phyloP scores from a whole-genome alignment of 2,113 vertebrate genomes.

The Alligator sinensis region DNA sequence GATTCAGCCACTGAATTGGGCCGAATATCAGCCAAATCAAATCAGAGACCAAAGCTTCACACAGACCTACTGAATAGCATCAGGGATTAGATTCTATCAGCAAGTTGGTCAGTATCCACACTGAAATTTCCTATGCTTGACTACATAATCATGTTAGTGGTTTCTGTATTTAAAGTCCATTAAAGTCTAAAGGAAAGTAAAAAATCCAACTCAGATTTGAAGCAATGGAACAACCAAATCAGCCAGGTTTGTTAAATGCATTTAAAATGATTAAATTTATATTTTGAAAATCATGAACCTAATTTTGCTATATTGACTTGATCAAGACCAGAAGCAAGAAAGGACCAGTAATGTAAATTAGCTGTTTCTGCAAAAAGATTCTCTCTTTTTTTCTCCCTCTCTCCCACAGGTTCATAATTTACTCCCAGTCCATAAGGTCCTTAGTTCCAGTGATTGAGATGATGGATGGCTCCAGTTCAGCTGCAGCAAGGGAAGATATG shows the following conservation, averaged over 20 bases:
- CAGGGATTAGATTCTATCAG: slow-evolving; percentile 32
- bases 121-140: slow-evolving; percentile 69
- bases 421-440: slow-evolving; percentile 81
- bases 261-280: slow-evolving; percentile 78
- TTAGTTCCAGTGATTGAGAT: slow-evolving; percentile 76
- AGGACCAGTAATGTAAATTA: slow-evolving; percentile 59
- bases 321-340: slow-evolving; percentile 57
- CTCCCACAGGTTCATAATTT: slow-evolving; percentile 79
- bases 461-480: slow-evolving; percentile 82
- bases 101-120: slow-evolving; percentile 64
- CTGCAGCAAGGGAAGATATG: slow-evolving; percentile 56
- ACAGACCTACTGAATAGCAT: no score
- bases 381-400: not conserved
- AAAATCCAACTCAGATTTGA: slow-evolving; percentile 71
- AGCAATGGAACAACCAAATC: slow-evolving; percentile 54
- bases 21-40: no score
- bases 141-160: slow-evolving; percentile 57
- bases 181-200: slow-evolving; percentile 68
- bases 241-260: slow-evolving; percentile 70
- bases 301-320: slow-evolving; percentile 66
- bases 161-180: slow-evolving; percentile 59
- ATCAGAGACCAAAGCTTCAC: no score
- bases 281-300: slow-evolving; percentile 73
- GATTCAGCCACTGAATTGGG: no score
- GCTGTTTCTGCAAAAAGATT: slow-evolving; percentile 48